phyloP scores from a whole-genome alignment of 1,140 invertebrate species.

The Drosophila pachea region DNA sequence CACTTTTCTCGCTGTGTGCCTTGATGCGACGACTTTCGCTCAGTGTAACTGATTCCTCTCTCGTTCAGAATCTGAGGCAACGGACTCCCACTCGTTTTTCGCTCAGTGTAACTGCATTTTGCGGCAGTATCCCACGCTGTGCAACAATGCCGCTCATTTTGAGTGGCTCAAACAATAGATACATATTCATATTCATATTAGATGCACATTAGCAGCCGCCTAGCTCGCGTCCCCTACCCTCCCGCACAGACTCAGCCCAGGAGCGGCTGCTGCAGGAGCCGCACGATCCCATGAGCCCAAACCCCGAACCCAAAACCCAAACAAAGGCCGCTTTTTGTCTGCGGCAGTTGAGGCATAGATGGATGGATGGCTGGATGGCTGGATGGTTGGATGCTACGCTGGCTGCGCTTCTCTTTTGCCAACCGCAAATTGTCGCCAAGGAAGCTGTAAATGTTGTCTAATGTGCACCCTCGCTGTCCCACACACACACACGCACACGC shows the following conservation, averaged over 20 bases:
- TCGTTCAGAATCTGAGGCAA: too few species aligned
- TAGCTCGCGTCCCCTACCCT: slow-evolving; percentile 11
- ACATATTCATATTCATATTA: slow-evolving; percentile 61
- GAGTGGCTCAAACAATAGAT: slow-evolving; percentile 37
- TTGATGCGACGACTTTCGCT: neutral
- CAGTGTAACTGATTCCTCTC: neutral
- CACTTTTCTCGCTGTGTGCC: neutral
- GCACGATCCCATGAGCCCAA: slow-evolving; percentile 4
- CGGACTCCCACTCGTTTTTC: neutral
- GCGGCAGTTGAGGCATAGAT: slow-evolving; percentile 33
- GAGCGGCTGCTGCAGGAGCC: slow-evolving; percentile 29
- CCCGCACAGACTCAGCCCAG: slow-evolving; percentile 22
- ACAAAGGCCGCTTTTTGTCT: slow-evolving; percentile 48
- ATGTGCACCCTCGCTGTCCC: slow-evolving; percentile 35
- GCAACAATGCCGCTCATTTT: slow-evolving; percentile 41
- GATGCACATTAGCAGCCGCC: slow-evolving; percentile 55
- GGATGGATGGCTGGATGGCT: slow-evolving; percentile 28
- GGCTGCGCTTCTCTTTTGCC: slow-evolving; percentile 21
- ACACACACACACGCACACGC: slow-evolving; percentile 21
- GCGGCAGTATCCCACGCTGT: slow-evolving; percentile 33
- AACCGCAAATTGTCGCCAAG: slow-evolving; percentile 53
- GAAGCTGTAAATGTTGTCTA: slow-evolving; percentile 40
- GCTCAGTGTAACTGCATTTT: neutral
- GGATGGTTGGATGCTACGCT: slow-evolving; percentile 4
- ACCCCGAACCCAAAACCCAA: slow-evolving; percentile 17